Base-by-base conservation (phyloP, 1,140 invertebrate species). In the Homarus americanus region DNA sequence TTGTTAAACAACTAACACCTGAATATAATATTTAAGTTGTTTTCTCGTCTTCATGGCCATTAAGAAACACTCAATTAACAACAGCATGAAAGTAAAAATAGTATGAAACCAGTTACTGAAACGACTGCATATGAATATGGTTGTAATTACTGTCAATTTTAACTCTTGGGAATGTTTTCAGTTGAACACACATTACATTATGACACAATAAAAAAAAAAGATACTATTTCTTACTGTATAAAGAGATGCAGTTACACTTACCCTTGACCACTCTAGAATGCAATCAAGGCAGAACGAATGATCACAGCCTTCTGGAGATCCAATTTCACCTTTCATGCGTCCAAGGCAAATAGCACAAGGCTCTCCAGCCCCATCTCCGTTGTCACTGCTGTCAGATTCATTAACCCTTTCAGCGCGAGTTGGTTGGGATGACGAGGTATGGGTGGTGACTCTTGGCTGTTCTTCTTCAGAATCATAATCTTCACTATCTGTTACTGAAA, bases 221-320 rank as follows among this genome's bases (percentile, higher is more conserved):
- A n/a, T n/a, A n/a, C n/a, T n/a, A n/a, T n/a, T n/a, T n/a, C n/a
- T n/a, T n/a, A n/a, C n/a, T n/a, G 44, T 49, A 5, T 7, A 49
- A 49, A 49, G 44, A 49, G 44, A 7, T 49, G 12, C 44, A 49
- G 44, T 49, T 24, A 32, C 1, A 34, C 72, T 88, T 94, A 96
- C 96, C 93, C 97, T 98, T 10, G 87, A 69, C 87, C 87, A 89
- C 49, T 89, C 87, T 7, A 96, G 95, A 83, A 99, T 96, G 94
- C 98, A 99, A 73, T 97, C 96, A 7, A 97, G 95, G 94, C 98
- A 99, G 94, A 98, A 99, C 58, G 95, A 95, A 94, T 99, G 98
- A 91, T 98, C 97, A 94, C 98, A 99, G n/a, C 95, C 95, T 91
- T 97, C 96, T 0, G 98, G 98, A 75, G 96, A 97, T 1, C 97